Base-by-base conservation (phyloP, 2,113 vertebrate species). In the Apus apus region DNA sequence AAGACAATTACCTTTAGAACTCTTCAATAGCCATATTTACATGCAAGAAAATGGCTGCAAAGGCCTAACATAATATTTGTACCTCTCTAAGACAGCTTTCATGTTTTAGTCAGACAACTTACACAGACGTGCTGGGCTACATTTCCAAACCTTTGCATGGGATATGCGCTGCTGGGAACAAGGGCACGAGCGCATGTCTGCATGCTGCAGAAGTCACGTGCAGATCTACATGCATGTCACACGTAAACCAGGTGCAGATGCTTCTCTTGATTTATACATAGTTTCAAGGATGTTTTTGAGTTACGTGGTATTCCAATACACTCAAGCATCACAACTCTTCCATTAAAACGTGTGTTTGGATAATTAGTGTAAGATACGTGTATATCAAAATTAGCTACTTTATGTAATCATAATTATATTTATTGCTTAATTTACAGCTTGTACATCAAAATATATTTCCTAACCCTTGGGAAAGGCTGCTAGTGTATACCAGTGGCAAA, bases 11-110 rank as follows among this genome's bases (percentile, higher is more conserved):
- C 86, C 86, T 96, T 95, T 95, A 97, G 65, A 95, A 95, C 91
- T 93, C 87, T 96, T 97, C 95, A 84, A 97, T 96, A 97, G 83
- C 82, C 96, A 94, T 94, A 96, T 93, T 76, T 91, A 94, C 58
- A 68, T 77, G 64, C 76, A 90, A 91, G 79, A 82, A 96, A 97
- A 97, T 16, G 74, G 91, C 97, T 75, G 84, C 40, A 67, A 92
- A 97, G 83, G 89, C 89, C 71, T 94, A 87, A 65, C 74, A 70
- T 34, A 61, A 32, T 91, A 64, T 91, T 91, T 95, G 85, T 97
- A 95, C 75, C 94, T 97, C 97, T 95, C 15, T 64, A 94, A 95
- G 91, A 89, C 84, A 94, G 85, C 91, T 95, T 86, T 94, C 95
- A 92, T 81, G 38, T 95, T 96, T 91, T 80, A 17, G 85, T 96